phyloP scores from a whole-genome alignment of 1,140 invertebrate genomes.

The Manduca sexta region DNA sequence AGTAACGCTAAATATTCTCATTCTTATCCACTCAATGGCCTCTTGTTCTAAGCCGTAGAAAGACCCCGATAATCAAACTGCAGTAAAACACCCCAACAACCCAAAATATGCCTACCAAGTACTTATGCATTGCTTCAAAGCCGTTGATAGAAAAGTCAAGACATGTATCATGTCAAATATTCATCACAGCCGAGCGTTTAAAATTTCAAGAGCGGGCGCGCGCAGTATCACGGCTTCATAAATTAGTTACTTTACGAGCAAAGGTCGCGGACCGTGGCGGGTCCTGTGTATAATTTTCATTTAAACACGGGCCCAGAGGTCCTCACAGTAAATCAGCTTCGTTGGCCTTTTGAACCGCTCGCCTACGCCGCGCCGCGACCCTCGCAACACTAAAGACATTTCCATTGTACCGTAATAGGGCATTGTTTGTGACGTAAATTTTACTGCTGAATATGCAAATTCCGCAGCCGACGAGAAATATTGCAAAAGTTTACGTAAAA shows the following conservation, averaged over 20 bases:
- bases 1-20: too few relatives aligned
- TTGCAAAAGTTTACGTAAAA: slow-evolving; percentile 59
- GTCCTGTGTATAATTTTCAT: slow-evolving; percentile 57
- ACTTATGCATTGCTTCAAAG: too few relatives aligned
- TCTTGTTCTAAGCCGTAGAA: too few relatives aligned
- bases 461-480: slow-evolving; percentile 53
- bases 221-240: slow-evolving; percentile 55
- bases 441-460: slow-evolving; percentile 63
- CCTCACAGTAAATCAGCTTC: slow-evolving; percentile 50
- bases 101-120: too few relatives aligned
- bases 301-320: slow-evolving; percentile 55
- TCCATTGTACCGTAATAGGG: slow-evolving; percentile 60
- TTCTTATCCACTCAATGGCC: too few relatives aligned
- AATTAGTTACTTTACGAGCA: slow-evolving; percentile 61
- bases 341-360: slow-evolving; percentile 21
- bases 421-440: slow-evolving; percentile 65
- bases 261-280: slow-evolving; percentile 44
- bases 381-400: slow-evolving; percentile 54
- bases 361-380: slow-evolving; percentile 10
- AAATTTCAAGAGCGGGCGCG: slow-evolving; percentile 50
- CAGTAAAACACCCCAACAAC: too few relatives aligned
- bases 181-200: slow-evolving; percentile 37
- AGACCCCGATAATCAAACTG: too few relatives aligned
- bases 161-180: slow-evolving; percentile 6
- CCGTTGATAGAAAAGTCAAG: too few relatives aligned